Evolutionary conservation across 1,140 invertebrate genomes (phyloP).

Genomic region (Sitophilus oryzae): DNA sequence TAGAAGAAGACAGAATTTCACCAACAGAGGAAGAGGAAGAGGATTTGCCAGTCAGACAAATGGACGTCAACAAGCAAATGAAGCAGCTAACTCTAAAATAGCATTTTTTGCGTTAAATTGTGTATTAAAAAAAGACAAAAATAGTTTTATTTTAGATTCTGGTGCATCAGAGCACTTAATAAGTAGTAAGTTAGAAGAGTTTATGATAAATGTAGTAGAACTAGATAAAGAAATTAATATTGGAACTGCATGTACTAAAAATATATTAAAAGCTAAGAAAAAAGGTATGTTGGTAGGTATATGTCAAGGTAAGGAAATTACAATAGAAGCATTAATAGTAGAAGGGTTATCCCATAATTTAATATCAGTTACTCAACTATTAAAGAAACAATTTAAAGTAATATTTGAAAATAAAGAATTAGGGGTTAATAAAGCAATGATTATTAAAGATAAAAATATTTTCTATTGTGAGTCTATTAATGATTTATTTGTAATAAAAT

Average conservation of each 20-base stretch:
- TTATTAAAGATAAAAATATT: background rate
- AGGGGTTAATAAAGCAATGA: background rate
- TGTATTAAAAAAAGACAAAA: too few species aligned
- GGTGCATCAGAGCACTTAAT: background rate
- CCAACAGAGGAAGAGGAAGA: too few species aligned
- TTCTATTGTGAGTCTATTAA: background rate
- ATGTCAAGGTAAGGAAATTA: constrained; percentile 2
- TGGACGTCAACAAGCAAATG: too few species aligned
- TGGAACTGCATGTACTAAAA: background rate
- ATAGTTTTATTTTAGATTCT: background rate
- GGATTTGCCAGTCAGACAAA: too few species aligned
- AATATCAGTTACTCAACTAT: background rate
- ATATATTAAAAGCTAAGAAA: too few species aligned
- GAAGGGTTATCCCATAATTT: background rate
- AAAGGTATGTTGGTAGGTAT: too few species aligned
- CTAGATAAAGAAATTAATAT: background rate
- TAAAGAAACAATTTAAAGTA: background rate
- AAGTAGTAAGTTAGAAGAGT: background rate
- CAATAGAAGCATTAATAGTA: background rate
- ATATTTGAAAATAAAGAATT: background rate
- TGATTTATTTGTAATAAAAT: constrained; percentile 1
- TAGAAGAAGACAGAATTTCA: too few species aligned
- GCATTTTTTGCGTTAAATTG: too few species aligned
- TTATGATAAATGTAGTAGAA: background rate
- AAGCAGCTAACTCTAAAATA: too few species aligned